Evolutionary conservation across 2,797 vertebrate species (phyloP).

Genomic region (Lophius americanus): DNA sequence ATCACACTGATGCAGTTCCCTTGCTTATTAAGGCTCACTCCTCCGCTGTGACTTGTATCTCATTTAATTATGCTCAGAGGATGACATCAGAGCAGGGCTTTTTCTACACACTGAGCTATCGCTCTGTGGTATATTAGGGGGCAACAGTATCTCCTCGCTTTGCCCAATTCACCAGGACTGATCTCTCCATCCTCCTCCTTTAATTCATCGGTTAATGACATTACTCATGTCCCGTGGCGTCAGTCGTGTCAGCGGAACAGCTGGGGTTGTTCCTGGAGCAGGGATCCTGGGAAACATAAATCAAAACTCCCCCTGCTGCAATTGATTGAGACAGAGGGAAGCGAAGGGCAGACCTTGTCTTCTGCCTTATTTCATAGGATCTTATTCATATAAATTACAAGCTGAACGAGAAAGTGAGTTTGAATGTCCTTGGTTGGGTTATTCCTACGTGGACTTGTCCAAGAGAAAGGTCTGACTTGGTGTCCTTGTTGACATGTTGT

Average conservation of each 20-base stretch:
- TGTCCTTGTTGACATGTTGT: slow-evolving; percentile 5
- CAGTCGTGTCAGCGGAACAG: slow-evolving; percentile 56
- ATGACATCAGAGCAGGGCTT: slow-evolving; percentile 63
- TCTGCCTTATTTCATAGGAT: slow-evolving; percentile 17
- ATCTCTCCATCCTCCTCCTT: slow-evolving; percentile 50
- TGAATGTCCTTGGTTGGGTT: slow-evolving; percentile 25
- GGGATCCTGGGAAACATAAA: slow-evolving; percentile 57
- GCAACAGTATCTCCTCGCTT: slow-evolving; percentile 16
- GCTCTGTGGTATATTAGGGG: slow-evolving; percentile 49
- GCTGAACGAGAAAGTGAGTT: neutral
- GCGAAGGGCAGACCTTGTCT: slow-evolving; percentile 17
- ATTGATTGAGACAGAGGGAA: slow-evolving; percentile 22
- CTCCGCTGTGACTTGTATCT: slow-evolving; percentile 48
- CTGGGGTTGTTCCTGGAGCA: slow-evolving; percentile 63
- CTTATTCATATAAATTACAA: slow-evolving; percentile 23
- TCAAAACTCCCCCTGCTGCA: slow-evolving; percentile 53
- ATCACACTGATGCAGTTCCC: slow-evolving; percentile 10
- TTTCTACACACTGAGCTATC: slow-evolving; percentile 57
- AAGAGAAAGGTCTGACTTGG: slow-evolving; percentile 2
- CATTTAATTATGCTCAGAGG: slow-evolving; percentile 70
- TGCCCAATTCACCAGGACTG: slow-evolving; percentile 1
- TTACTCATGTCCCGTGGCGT: slow-evolving; percentile 54
- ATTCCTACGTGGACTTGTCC: neutral
- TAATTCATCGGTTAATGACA: slow-evolving; percentile 67
- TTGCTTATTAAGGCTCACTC: slow-evolving; percentile 35